These are phyloP conservation scores for Albula glossodonta DNA, from an alignment of 2,113 vertebrate species.

Conservation along the genomic window DNA sequence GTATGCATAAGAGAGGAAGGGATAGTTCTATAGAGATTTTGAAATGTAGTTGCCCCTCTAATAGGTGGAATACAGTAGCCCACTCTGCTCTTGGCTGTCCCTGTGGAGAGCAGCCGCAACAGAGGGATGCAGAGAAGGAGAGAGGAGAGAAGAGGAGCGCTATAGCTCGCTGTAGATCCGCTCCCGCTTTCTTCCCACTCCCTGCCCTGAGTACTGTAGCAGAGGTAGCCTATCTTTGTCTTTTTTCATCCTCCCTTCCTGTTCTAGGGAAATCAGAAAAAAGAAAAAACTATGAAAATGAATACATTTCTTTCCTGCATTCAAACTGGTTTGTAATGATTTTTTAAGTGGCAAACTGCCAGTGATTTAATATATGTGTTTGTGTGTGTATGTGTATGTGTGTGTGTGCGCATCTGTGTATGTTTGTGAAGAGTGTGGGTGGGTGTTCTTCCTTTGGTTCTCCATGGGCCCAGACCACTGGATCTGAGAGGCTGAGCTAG, in stretches of 20 bases:
- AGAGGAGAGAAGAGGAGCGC: slow-evolving; percentile 28
- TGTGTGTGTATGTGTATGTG: slow-evolving; percentile 5
- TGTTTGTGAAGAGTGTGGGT: background rate
- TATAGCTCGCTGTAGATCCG: slow-evolving; percentile 47
- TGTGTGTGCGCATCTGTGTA: background rate
- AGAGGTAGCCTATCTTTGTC: slow-evolving; percentile 34
- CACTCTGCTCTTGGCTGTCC: slow-evolving; percentile 29
- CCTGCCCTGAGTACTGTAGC: slow-evolving; percentile 23
- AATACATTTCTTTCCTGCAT: background rate
- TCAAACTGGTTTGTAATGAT: background rate
- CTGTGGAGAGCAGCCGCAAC: slow-evolving; percentile 38
- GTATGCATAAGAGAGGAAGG: background rate
- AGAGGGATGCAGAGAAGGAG: slow-evolving; percentile 49
- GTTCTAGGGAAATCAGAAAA: slow-evolving; percentile 6
- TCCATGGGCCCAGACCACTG: background rate
- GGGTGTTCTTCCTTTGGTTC: background rate
- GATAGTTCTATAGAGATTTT: background rate
- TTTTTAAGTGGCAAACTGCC: background rate
- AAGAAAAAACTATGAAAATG: slow-evolving; percentile 12
- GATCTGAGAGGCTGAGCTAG: background rate
- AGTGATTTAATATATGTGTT: slow-evolving; percentile 7
- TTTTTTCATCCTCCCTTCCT: background rate
- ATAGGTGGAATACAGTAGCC: slow-evolving; percentile 54
- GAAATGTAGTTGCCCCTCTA: slow-evolving; percentile 30
- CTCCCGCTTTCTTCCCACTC: slow-evolving; percentile 25